Evolutionary conservation across 2,113 vertebrate species (phyloP).

Genomic region (Xerus inauris): DNA sequence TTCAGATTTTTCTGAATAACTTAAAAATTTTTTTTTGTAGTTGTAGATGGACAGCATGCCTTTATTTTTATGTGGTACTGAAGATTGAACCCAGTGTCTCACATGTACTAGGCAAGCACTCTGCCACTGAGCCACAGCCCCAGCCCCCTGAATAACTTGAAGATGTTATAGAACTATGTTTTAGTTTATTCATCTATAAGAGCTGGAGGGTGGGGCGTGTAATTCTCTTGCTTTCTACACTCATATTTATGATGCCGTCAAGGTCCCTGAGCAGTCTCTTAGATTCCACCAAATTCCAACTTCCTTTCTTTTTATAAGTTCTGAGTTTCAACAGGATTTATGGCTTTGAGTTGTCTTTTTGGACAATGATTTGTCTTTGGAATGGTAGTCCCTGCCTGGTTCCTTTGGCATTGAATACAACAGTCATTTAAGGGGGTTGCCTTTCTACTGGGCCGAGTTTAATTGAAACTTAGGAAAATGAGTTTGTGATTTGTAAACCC

Average conservation of each 20-base stretch:
- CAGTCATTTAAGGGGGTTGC: neutral
- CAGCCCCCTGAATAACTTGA: neutral
- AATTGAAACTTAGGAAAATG: constrained; percentile 42
- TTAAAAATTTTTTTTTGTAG: too few relatives aligned
- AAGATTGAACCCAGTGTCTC: too few relatives aligned
- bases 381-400: neutral
- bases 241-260: neutral
- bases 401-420: neutral
- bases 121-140: too few relatives aligned
- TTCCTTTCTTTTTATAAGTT: neutral
- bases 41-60: too few relatives aligned
- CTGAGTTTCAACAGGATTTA: neutral
- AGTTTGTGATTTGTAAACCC: constrained; percentile 6
- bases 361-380: neutral
- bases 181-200: constrained; percentile 2
- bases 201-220: accelerated
- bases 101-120: too few relatives aligned
- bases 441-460: neutral
- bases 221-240: neutral
- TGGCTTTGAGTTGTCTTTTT: neutral
- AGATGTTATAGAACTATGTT: neutral
- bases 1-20: neutral
- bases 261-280: neutral
- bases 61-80: too few relatives aligned
- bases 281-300: neutral